Percentiles rank a stretch among this genome's conserved stretches.
phyloP scores from a whole-genome alignment of 2,797 vertebrate genomes.

The Neoniphon sammara region DNA sequence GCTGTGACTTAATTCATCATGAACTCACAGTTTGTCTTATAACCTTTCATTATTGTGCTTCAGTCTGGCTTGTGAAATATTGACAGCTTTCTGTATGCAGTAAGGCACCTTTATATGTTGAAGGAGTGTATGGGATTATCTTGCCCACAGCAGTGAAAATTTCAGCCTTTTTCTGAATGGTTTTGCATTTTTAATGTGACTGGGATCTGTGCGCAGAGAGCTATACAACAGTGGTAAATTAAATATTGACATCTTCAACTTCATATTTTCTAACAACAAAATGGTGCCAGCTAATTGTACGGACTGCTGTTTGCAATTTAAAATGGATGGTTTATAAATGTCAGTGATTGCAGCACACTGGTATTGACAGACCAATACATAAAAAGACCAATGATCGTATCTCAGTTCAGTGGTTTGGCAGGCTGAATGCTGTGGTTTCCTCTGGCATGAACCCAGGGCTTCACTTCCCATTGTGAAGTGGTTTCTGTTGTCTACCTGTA shows the following conservation, averaged over 20 bases:
- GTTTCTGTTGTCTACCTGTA: background rate
- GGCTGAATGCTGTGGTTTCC: background rate
- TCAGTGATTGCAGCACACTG: background rate
- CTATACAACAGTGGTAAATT: background rate
- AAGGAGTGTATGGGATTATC: slow-evolving; percentile 1
- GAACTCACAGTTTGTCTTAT: too few relatives aligned
- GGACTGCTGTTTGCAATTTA: slow-evolving; percentile 5
- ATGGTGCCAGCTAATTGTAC: background rate
- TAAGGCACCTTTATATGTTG: background rate
- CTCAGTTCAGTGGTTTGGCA: background rate
- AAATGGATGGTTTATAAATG: slow-evolving; percentile 27
- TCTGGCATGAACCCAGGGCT: background rate
- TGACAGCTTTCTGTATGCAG: background rate
- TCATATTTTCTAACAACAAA: slow-evolving; percentile 23
- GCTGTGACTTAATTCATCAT: too few relatives aligned
- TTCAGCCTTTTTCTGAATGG: slow-evolving; percentile 6
- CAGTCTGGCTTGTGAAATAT: slow-evolving; percentile 14
- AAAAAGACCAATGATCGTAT: background rate
- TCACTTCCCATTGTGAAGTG: background rate
- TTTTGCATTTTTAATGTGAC: slow-evolving; percentile 22
- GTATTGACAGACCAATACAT: background rate
- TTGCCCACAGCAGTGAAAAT: slow-evolving; percentile 13
- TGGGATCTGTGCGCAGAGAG: background rate
- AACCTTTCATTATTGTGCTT: too few relatives aligned
- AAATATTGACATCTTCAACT: slow-evolving; percentile 17